Conservation (phyloP, 2,888 invertebrate genomes). For the Netelia fuscicornis region DNA sequence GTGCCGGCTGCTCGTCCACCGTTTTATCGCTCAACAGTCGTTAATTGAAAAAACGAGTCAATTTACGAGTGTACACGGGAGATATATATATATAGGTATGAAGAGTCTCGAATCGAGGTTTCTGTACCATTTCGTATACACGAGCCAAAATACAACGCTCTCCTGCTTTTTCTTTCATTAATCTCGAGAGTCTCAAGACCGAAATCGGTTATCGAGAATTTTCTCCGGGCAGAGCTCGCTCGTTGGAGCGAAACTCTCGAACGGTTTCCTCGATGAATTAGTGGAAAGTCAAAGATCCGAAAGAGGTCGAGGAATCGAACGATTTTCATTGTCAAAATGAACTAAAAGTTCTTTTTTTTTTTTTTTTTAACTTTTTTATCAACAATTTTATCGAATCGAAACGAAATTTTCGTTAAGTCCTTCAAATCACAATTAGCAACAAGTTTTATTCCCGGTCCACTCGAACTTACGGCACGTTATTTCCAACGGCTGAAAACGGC, state of each 20-base stretch:
- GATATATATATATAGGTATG: not conserved
- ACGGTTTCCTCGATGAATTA: conserved; percentile 8
- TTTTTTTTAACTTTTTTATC: too few species aligned
- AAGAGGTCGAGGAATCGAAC: not conserved
- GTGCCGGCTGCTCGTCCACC: conserved; percentile 75
- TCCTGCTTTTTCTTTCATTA: conserved; percentile 23
- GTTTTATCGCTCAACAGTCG: conserved; percentile 73
- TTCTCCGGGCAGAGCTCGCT: not conserved
- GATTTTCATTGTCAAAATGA: not conserved
- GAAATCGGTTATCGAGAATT: conserved; percentile 22
- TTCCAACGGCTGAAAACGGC: not conserved
- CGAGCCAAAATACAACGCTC: not conserved
- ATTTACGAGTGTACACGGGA: conserved; percentile 56
- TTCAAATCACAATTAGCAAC: not conserved
- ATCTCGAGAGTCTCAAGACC: conserved; percentile 29
- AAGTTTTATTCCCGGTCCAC: not conserved
- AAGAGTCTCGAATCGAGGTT: not conserved
- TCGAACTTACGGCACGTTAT: not conserved
- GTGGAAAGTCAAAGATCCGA: not conserved
- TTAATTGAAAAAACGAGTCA: conserved; percentile 76
- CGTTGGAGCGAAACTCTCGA: not conserved
- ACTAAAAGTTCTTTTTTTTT: too few species aligned
- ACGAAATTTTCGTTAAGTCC: too few species aligned
- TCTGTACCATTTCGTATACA: conserved; percentile 18
- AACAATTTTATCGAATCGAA: too few species aligned